A percentile compares a stretch with the other conserved stretches of the same genome.
phyloP scores from a whole-genome alignment of 1,140 invertebrate species.

The Leptopilina clavipes region DNA sequence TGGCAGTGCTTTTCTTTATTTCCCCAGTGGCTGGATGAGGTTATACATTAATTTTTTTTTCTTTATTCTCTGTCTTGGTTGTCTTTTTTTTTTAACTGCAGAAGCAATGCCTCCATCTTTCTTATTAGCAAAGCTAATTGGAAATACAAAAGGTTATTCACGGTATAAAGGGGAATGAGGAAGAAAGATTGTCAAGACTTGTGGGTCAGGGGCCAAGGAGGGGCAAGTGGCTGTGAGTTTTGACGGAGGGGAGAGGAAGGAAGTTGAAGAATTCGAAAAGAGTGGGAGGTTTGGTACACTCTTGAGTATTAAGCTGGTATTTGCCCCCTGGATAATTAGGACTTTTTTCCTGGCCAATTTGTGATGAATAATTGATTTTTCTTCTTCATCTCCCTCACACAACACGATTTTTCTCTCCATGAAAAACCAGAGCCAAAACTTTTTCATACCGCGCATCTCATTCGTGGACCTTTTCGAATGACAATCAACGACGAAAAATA shows the following conservation, averaged over 20 bases:
- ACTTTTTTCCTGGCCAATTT: constrained; percentile 74
- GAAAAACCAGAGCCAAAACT: constrained; percentile 42
- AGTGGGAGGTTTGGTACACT: constrained; percentile 56
- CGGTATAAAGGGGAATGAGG: constrained; percentile 66
- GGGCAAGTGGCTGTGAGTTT: no score
- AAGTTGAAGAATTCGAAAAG: constrained; percentile 48
- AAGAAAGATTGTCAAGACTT: constrained; percentile 53
- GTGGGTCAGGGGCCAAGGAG: constrained; percentile 19
- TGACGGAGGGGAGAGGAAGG: constrained; percentile 38
- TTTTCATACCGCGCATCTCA: constrained; percentile 51
- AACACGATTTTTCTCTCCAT: constrained; percentile 46
- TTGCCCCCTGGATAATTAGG: constrained; percentile 75
- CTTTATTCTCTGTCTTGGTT: constrained; percentile 44
- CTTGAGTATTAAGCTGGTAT: constrained; percentile 74
- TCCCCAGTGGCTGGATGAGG: constrained; percentile 74
- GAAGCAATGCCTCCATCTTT: constrained; percentile 71
- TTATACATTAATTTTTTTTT: constrained; percentile 73
- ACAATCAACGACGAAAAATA: constrained; percentile 60
- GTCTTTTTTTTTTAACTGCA: constrained; percentile 60
- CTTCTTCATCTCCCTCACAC: constrained; percentile 48
- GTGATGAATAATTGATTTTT: constrained; percentile 76
- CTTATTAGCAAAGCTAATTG: constrained; percentile 76
- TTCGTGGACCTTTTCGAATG: constrained; percentile 52
- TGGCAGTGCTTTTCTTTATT: constrained; percentile 73
- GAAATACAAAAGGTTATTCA: constrained; percentile 76